Percentiles rank a stretch among this genome's conserved stretches.
phyloP scores from a whole-genome alignment of 2,888 invertebrate species.

The Pristionchus entomophagus region DNA sequence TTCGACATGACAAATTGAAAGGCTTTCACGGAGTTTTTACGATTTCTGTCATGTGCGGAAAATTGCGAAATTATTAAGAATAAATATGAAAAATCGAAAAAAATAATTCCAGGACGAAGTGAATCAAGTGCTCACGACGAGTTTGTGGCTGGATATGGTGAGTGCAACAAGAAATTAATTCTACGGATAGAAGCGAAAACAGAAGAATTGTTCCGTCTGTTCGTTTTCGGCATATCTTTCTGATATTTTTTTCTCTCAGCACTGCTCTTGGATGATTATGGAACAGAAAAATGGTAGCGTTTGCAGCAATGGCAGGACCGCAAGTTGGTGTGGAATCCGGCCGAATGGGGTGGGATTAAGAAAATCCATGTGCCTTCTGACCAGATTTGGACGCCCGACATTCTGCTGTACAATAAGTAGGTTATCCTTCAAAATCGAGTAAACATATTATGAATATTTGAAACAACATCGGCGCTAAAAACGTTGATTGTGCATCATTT shows the following conservation, averaged over 20 bases:
- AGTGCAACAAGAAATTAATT: conserved; percentile 1
- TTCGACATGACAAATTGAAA: conserved; percentile 7
- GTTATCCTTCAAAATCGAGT: neutral
- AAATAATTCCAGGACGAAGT: conserved; percentile 60
- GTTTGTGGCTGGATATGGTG: conserved; percentile 68
- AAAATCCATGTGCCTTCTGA: conserved; percentile 95
- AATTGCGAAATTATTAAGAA: neutral
- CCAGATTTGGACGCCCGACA: conserved; percentile 96
- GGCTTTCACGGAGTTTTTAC: neutral
- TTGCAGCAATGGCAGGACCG: conserved; percentile 89
- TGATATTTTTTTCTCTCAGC: neutral
- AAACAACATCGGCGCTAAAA: no score
- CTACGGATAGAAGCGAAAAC: no score
- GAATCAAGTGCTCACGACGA: conserved; percentile 67
- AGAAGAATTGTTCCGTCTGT: no score
- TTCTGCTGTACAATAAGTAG: conserved; percentile 92
- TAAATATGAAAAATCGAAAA: neutral
- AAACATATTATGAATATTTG: neutral
- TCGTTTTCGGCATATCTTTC: no score
- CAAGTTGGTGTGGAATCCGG: conserved; percentile 91
- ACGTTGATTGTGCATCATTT: no score
- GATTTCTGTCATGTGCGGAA: neutral
- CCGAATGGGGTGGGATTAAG: conserved; percentile 93
- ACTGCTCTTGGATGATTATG: neutral
- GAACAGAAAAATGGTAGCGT: neutral